Evolutionary conservation across 2,888 invertebrate genomes (phyloP), one percentile per base, ranked within the genome.

Genomic region (Amiota communis): DNA sequence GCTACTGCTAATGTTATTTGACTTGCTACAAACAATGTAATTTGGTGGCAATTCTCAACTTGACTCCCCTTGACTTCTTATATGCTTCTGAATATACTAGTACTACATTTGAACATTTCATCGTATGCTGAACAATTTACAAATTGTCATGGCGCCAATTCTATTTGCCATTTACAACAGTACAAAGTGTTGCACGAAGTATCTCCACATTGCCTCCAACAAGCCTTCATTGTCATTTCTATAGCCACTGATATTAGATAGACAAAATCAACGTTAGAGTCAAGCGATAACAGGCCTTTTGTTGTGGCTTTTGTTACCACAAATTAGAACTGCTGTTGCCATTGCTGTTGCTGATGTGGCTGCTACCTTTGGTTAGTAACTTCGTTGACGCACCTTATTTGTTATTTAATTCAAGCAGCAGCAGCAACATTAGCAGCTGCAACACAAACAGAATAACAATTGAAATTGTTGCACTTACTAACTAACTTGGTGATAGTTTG

Each of bases 91-190:
- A 36, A 36, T n/a, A 36, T 36, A 2, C 36, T 6, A 36, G 6
- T 36, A 6, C 36, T 6, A 6, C 36, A 23, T 36, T 17, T 67
- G 47, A 53, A 51, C 53, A 69, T 46, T 57, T 70, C 15, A 48
- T 15, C 15, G 59, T 15, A 59, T 61, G 70, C 70, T 46, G 51
- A 57, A 70, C 57, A 70, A 70, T 59, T 48, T 59, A 59, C 57
- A 13, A 70, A 70, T 70, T 70, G 70, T 59, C 57, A 70, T 47
- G 20, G 13, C 47, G 59, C 20, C 70, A 59, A 70, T 53, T 23
- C 36, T 11, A 51, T 53, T 57, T 23, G 23, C 15, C 59, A 8
- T 46, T 23, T 17, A 4, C 17, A 15, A 59, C 10, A 17, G 10
- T 59, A 17, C 59, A 10, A 59, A n/a, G 10, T 59, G 59, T 59